Percentiles rank a stretch among this genome's conserved stretches.
These are phyloP conservation scores for Agonopterix arenella DNA, from an alignment of 2,888 invertebrate genomes.

Conservation along the genomic window DNA sequence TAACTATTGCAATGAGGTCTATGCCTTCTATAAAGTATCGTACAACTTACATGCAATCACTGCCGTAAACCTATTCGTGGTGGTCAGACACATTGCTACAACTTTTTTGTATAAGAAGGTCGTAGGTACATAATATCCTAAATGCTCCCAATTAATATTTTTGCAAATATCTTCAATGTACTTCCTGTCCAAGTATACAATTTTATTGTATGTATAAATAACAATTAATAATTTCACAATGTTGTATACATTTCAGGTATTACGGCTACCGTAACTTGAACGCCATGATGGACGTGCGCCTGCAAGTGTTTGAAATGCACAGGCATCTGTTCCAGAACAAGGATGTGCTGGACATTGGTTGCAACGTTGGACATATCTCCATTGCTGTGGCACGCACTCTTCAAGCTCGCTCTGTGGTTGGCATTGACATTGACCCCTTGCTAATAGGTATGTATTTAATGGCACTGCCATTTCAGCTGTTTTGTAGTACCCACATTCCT, in stretches of 20 bases:
- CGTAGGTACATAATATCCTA: no score
- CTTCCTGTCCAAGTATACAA: no score
- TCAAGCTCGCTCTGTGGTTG: slow-evolving; percentile 89
- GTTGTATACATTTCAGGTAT: slow-evolving; percentile 79
- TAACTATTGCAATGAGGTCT: no score
- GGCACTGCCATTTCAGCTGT: neutral
- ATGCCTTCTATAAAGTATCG: no score
- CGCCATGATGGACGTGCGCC: slow-evolving; percentile 87
- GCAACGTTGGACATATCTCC: slow-evolving; percentile 97
- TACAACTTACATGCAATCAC: no score
- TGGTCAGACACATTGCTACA: no score
- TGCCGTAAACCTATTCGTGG: no score
- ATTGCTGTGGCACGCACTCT: slow-evolving; percentile 92
- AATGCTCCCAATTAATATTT: no score
- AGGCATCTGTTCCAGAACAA: slow-evolving; percentile 91
- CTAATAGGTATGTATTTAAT: slow-evolving; percentile 78
- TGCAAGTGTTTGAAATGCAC: slow-evolving; percentile 87
- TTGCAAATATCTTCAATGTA: no score
- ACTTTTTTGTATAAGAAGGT: no score
- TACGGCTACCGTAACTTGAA: slow-evolving; percentile 95
- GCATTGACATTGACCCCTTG: slow-evolving; percentile 95
- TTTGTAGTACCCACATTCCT: neutral
- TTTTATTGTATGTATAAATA: no score
- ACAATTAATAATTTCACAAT: neutral
- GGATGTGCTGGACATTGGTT: slow-evolving; percentile 97